Evolutionary conservation across 2,113 vertebrate genomes (phyloP).

Genomic region (Sylvietta virens): DNA sequence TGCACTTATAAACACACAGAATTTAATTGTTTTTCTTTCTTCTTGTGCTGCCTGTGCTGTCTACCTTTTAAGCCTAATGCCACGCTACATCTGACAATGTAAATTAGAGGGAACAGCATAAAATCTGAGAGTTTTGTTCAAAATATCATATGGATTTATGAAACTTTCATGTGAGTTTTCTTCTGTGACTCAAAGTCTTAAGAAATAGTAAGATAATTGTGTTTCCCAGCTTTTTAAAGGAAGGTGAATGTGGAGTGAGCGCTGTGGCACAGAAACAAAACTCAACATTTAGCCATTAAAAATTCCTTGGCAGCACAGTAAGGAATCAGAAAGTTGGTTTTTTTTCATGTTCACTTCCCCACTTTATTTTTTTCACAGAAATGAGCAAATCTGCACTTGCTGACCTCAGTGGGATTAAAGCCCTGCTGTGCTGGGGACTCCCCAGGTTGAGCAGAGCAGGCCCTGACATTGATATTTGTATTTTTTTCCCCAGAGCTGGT

Average conservation of each 20-base stretch:
- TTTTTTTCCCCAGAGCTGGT: not conserved
- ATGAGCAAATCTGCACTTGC: not conserved
- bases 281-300: not conserved
- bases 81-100: not conserved
- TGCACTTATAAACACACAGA: constrained; percentile 24
- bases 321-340: not conserved
- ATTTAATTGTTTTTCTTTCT: constrained; percentile 52
- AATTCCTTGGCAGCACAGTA: not conserved
- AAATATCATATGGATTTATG: not conserved
- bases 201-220: not conserved
- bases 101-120: not conserved
- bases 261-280: not conserved
- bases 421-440: no score
- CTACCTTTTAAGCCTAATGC: constrained; percentile 20
- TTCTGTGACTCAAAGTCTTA: not conserved
- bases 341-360: not conserved
- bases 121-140: not conserved
- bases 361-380: not conserved
- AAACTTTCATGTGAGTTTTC: not conserved
- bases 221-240: not conserved
- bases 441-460: not conserved
- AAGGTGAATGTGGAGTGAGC: not conserved
- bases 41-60: not conserved
- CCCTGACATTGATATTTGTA: not conserved
- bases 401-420: not conserved